Percentiles rank a stretch among this genome's conserved stretches.
Evolutionary conservation across 2,113 vertebrate genomes (phyloP).

Genomic region (Hippotragus niger): DNA sequence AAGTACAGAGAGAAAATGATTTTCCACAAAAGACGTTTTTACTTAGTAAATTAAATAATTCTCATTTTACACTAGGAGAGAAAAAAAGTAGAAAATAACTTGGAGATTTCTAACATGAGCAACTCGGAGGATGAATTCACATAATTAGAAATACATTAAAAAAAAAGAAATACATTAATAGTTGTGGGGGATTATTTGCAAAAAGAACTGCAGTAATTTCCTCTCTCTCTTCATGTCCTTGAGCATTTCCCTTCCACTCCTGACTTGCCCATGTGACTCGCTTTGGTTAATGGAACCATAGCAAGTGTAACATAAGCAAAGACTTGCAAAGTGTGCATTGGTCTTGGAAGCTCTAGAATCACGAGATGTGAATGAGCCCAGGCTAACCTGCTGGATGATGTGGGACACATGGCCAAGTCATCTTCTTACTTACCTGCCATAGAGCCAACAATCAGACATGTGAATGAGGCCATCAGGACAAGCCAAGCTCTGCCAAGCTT

Average conservation of each 20-base stretch:
- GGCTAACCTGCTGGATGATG: not conserved
- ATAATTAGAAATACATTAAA: slow-evolving; percentile 11
- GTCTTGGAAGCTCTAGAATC: not conserved
- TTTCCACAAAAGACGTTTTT: slow-evolving; percentile 51
- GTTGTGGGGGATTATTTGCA: not conserved
- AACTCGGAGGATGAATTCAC: not conserved
- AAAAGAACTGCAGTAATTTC: not conserved
- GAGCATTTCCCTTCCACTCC: not conserved
- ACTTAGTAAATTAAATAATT: slow-evolving; percentile 57
- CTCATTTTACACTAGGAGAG: not conserved
- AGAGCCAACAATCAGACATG: not conserved
- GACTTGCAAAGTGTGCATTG: not conserved
- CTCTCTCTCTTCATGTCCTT: not conserved
- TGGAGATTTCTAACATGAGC: slow-evolving; percentile 30
- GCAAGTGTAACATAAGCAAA: not conserved
- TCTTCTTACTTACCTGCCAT: not conserved
- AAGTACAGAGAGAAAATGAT: slow-evolving; percentile 50
- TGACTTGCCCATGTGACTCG: not conserved
- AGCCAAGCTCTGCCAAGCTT: not conserved
- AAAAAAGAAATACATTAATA: not conserved
- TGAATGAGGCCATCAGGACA: not conserved
- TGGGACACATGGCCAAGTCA: not conserved
- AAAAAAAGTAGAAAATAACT: slow-evolving; percentile 37
- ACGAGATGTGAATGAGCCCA: not conserved
- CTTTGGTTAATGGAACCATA: slow-evolving; percentile 3